Base-by-base conservation (phyloP, 2,113 vertebrate species). In the Donacobius atricapilla region DNA sequence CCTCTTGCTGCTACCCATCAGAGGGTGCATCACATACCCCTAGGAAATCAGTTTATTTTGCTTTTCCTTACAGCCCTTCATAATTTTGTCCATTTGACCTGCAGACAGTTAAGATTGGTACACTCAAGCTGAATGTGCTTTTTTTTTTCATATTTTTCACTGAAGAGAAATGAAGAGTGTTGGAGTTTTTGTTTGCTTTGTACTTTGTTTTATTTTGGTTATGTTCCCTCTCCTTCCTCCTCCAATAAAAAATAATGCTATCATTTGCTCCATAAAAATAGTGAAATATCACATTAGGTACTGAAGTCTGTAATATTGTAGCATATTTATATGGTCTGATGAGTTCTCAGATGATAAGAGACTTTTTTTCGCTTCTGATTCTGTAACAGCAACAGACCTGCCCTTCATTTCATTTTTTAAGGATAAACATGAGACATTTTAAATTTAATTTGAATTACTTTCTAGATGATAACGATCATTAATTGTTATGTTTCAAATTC, bases 161-260 rank as follows among this genome's bases (percentile, higher is more conserved):
- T 39, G 39, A 56, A 56, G n/a, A n/a, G n/a, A 86, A 83, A 72
- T 57, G 4, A 58, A 57, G 35, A 50, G 1, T 35, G 13, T 23
- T 66, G 24, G 8, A 3, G 5, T 23, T 70, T 60, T 42, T 4
- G 24, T 83, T 83, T 25, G 5, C 15, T 61, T 83, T 51, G 11
- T 76, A 37, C 11, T 42, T 39, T 30, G 11, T 25, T 33, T 37
- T 27, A 42, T 30, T 53, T 37, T 35, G 19, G 4, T 44, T 48
- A 19, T 15, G 13, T 21, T 18, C 21, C 2, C 2, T 30, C 24
- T 31, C 7, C 3, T 44, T 35, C 5, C 13, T 18, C 3, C 40
- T 33, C 51, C n/a, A 37, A 1, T 56, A 37, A 56, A 80, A 56
- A 56, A 47, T 14, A 39, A n/a, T 28, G n/a, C 15, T 51, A 35